Base-by-base conservation (phyloP, 2,888 invertebrate genomes). In the Abrostola triplasia region DNA sequence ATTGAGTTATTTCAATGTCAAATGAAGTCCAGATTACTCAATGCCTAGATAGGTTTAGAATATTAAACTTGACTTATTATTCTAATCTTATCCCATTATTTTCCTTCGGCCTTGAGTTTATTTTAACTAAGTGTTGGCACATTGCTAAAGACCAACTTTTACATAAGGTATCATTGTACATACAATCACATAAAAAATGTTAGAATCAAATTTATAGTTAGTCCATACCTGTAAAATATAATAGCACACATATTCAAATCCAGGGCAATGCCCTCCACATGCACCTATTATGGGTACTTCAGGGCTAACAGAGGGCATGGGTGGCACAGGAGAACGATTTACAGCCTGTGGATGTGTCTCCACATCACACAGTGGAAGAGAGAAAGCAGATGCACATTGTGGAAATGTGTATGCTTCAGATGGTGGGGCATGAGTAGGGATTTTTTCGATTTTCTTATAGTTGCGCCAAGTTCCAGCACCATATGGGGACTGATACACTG, bases 211-310 rank as follows among this genome's bases (percentile, higher is more conserved):
- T 13, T 12, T 40, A 11, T 37, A 41, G 5, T 12, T 35, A 10
- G 52, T 24, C 59, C 71, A 51, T 83, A 96, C 96, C 95, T 96
- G 96, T 82, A 96, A 92, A 82, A 96, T 96, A 87, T 96, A 96
- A 88, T 96, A 96, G 90, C 96, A 96, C 78, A 96, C 96, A 92
- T 96, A 96, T 93, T 96, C 96, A 92, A 96, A 96, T 72, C 96
- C 96, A 71, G 96, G 96, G 76, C 96, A 96, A 84, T 96, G 96
- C 5, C 96, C 96, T 10, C 96, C 96, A 86, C 96, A 96, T 36
- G 96, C 96, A 70, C 96, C 95, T 66, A 96, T 95, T 51, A 95
- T 95, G 56, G 95, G 95, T 63, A 94, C 94, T 83, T 95, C 95
- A 66, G 95, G 94, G 74, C 92, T 94, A 12, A 88, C 86, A 7